Base-by-base conservation (phyloP, 2,797 vertebrate genomes). In the Arrhamphus sclerolepis region DNA sequence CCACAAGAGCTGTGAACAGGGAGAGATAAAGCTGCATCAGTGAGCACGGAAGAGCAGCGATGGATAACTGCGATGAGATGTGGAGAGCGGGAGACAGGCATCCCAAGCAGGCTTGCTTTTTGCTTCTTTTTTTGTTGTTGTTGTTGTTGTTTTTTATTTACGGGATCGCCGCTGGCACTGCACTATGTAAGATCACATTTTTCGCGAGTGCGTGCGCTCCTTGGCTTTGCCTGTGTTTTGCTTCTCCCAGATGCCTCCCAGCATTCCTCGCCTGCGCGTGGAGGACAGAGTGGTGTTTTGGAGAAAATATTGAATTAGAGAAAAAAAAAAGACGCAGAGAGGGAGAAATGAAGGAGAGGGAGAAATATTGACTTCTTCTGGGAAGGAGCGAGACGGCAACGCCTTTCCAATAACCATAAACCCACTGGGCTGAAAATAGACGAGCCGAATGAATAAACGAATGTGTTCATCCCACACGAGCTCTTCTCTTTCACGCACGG, bases 341-440 rank as follows among this genome's bases (percentile, higher is more conserved):
- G 83, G 69, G 79, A 85, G 87, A 89, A 86, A 85, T 77, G 76
- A 88, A 88, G 73, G 89, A 89, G 89, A 90, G 86, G 88, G 84
- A 92, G 91, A 92, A 92, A 91, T 92, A 93, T 93, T 91, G 92
- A 93, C 91, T 92, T 80, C 90, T 92, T 93, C 92, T 93, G 91
- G 92, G 92, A 92, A 93, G 87, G 79, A 91, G 89, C 80, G 87
- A 90, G 89, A 89, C 84, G 90, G 90, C 90, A 87, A 91, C 87
- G 92, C 90, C 91, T 93, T 92, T 92, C 91, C 92, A 93, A 93
- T 92, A 92, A 92, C 91, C 91, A 92, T 92, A 92, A 93, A 93
- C 89, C 90, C 90, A 86, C 80, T 86, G 84, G 81, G 91, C 90
- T 91, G 87, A 90, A 93, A 92, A 93, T 93, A 92, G 91, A 92